Base-by-base conservation (phyloP, 2,797 vertebrate species). In the Sandelia bainsii region DNA sequence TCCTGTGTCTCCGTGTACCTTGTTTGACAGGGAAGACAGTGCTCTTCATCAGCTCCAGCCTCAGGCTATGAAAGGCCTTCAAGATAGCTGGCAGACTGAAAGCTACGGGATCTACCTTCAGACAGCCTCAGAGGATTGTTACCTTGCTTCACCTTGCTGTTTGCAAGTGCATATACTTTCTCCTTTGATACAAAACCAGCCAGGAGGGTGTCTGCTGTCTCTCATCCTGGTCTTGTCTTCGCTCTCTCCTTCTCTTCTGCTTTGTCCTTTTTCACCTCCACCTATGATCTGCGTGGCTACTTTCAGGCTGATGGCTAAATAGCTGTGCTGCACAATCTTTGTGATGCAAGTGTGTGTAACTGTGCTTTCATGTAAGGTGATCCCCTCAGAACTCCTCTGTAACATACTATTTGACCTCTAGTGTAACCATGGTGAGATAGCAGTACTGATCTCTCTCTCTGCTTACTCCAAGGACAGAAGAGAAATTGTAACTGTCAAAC, bases 11-110 rank as follows among this genome's bases (percentile, higher is more conserved):
- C 44, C 76, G 77, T 76, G 27, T 75, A 32, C 67, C 83, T 77
- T 90, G 87, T 90, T 84, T 80, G 88, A 85, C 91, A 89, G 93
- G 83, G 89, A 93, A 79, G 88, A 90, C 77, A 77, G 81, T 74
- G 74, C 88, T 86, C 88, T 93, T 74, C 91, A 92, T 88, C 90
- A 88, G 77, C 91, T 94, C 89, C 93, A 86, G 87, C 94, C 77
- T 94, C 85, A 69, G 92, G 91, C 82, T 91, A 89, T 89, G 89
- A 92, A 86, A 93, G 89, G 77, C 91, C 91, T 75, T 94, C 85
- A 71, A 92, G 90, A 92, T 83, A 80, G 91, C 89, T 89, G 79
- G 70, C 60, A 74, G 11, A 56, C 27, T 8, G 65, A 81, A 59
- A 27, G 80, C 52, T 51, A 11, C 57, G 58, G 67, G 52, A 71